Base-by-base conservation (phyloP, 30 jellyfish, hydroid and myxozoan species). In the Aurelia aurita complex sp. Pacific region DNA sequence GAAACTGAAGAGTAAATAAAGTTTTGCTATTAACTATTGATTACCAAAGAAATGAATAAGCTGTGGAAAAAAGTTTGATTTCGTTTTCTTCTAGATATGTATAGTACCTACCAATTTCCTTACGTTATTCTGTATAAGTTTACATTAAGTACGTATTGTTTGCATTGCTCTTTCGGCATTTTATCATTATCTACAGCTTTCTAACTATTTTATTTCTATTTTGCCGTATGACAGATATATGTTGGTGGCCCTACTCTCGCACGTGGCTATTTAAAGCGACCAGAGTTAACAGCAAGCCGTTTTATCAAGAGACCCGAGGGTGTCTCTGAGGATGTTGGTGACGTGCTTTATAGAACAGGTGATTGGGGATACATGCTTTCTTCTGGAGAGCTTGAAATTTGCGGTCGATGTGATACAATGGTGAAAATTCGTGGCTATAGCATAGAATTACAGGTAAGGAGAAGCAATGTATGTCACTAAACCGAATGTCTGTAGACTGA, bases 231-330 rank as follows among this genome's bases (percentile, higher is more conserved):
- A 11, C 74, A 91, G 98, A 91, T 91, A 12, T 91, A 77, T 62
- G 96, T 91, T 63, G 98, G 96, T 34, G 98, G 98, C 33, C 98
- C 98, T 9, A 85, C 98, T 9, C 88, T 91, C 17, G 98, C 98
- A 18, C 89, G 91, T 68, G 96, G 96, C 10, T 91, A 91, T 77
- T 63, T 91, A 79, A 91, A 91, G 32, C 76, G 91, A 55, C 96
- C 96, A 3, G 94, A 79, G 36, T 79, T 91, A 18, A 91, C 98
- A 3, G 94, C 91, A 19, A 67, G 57, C 35, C 80, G 90, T 66
- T 91, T 91, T 71, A 80, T 91, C 18, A 60, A 46, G 60, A 82
- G 90, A 19, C 96, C 96, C 1, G 62, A 35, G n/a, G 57, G 40
- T 6, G 62, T 85, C 9, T 50, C 80, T 7, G 83, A 76, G 57